phyloP scores from a whole-genome alignment of 2,113 vertebrate genomes.

The Callithrix jacchus region DNA sequence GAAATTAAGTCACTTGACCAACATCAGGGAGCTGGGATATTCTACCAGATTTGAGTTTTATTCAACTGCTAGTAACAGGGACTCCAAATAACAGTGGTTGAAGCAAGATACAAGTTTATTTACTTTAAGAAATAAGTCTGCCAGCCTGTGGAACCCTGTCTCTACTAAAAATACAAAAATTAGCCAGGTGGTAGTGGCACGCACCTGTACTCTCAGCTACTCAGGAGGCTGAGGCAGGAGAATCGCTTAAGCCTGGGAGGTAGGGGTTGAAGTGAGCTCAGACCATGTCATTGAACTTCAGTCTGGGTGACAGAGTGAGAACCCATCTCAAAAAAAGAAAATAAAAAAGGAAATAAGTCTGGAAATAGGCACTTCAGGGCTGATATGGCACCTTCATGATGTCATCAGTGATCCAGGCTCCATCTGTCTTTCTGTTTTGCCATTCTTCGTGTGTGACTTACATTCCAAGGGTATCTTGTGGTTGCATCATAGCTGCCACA shows the following conservation, averaged over 20 bases:
- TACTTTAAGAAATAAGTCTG: not conserved
- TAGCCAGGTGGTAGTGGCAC: too few species aligned
- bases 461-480: not conserved
- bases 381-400: not conserved
- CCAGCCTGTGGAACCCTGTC: too few species aligned
- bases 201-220: too few species aligned
- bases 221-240: too few species aligned
- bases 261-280: too few species aligned
- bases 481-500: not conserved
- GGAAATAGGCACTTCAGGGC: not conserved
- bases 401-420: not conserved
- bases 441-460: not conserved
- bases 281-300: too few species aligned
- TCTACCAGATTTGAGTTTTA: not conserved
- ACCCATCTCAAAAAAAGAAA: too few species aligned
- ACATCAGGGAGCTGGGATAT: not conserved
- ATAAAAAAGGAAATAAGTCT: not conserved
- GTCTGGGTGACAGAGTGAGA: too few species aligned
- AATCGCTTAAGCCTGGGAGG: too few species aligned
- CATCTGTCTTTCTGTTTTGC: not conserved
- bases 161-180: too few species aligned
- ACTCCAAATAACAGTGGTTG: not conserved
- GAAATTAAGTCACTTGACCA: not conserved
- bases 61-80: not conserved
- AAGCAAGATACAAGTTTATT: not conserved